Evolutionary conservation across 53 echinoderm and acorn worm genomes (phyloP), one percentile per base, ranked within the genome.

Genomic region (Luidia sarsii): DNA sequence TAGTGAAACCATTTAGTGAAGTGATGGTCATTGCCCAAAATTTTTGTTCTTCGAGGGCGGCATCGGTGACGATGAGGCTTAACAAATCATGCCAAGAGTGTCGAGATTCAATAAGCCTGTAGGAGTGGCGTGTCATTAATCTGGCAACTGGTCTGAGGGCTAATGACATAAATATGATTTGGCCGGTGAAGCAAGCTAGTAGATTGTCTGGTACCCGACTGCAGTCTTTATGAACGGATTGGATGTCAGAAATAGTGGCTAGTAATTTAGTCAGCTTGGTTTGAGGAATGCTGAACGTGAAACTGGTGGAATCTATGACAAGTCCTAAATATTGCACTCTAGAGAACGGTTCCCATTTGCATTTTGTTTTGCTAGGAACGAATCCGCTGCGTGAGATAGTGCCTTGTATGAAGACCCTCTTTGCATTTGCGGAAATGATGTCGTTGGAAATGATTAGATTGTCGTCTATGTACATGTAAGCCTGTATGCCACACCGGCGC

Each of bases 381-480:
- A 85, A 85, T 0, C 75, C 75, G n/a, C n/a, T n/a, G n/a, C n/a
- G n/a, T 37, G 72, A 62, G 9, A 28, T 30, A 48, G 64, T 61
- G 51, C 64, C 36, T 23, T 48, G 72, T 2, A 83, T 72, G 24
- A 72, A 33, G 43, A 19, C 14, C 36, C 33, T 21, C 23, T 48
- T 83, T 0, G 25, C 10, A 2, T 15, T 4, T 1, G 84, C 71
- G 2, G 71, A 70, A 30, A 32, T 24, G 15, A 39, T 33, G 24
- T 33, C 28, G 16, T 22, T 49, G 33, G 36, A 80, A 27, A 80
- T 38, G 28, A 68, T 28, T 36, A 82, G 67, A 35, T 59, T 70
- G 48, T 82, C 83, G 18, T 82, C 83, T 20, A 82, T 82, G 48
- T 70, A 82, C 35, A 69, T 57, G 57, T 56, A 69, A 20, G 70